A percentile compares a stretch with the other conserved stretches of the same genome.
Evolutionary conservation across 2,797 vertebrate genomes (phyloP).

Genomic region (Cyclura pinguis): DNA sequence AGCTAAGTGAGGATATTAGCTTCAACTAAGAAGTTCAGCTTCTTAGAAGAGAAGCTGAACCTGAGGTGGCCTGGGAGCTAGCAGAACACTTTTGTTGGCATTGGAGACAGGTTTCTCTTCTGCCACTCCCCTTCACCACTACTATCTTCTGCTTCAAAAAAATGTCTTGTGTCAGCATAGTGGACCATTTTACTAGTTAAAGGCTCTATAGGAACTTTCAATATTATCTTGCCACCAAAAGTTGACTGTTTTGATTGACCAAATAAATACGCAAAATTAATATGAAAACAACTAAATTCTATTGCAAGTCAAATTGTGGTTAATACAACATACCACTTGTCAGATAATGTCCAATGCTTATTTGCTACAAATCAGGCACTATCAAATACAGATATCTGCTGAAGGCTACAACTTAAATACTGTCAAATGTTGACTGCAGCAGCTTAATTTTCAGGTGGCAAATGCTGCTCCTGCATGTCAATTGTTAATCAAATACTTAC

Average conservation of each 20-base stretch:
- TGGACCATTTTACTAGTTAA: no score
- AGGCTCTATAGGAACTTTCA: no score
- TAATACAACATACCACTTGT: not conserved
- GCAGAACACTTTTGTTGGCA: no score
- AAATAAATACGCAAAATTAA: not conserved
- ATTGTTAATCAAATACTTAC: not conserved
- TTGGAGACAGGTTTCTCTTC: no score
- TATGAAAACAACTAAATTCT: not conserved
- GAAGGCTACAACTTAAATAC: not conserved
- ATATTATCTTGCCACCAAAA: not conserved
- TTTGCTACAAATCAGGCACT: not conserved
- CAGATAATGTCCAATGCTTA: not conserved
- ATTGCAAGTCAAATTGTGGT: not conserved
- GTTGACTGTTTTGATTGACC: not conserved
- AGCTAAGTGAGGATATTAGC: no score
- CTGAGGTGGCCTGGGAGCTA: no score
- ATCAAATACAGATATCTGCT: not conserved
- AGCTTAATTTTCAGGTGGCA: not conserved
- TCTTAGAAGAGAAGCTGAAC: no score
- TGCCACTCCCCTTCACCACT: no score
- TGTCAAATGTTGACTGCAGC: not conserved
- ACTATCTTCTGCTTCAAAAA: no score
- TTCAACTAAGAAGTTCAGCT: no score
- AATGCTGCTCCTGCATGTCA: not conserved
- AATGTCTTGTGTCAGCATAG: no score